Percentiles rank a stretch among this genome's conserved stretches.
Conservation (phyloP, 1,140 invertebrate species). For the Tetraneura akinire region DNA sequence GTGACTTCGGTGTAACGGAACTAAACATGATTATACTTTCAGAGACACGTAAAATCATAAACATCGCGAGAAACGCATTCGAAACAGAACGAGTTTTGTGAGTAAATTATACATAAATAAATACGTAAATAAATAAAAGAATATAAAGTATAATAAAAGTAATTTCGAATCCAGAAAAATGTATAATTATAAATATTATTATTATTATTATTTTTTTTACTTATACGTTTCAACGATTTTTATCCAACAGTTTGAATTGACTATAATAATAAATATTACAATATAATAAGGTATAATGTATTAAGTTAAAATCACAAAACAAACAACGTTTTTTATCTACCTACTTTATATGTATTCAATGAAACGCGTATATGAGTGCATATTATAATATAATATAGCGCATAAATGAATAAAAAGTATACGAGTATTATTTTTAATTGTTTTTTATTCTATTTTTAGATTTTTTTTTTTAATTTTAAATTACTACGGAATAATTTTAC, state of each 20-base stretch:
- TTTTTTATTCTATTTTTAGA: background rate
- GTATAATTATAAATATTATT: no score
- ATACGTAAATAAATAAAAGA: background rate
- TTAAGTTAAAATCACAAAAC: no score
- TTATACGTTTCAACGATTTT: no score
- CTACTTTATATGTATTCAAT: no score
- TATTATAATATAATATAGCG: no score
- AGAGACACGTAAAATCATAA: background rate
- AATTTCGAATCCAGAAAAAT: background rate
- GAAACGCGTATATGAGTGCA: no score
- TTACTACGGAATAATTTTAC: background rate
- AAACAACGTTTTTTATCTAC: no score
- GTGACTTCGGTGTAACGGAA: constrained; percentile 4
- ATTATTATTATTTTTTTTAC: background rate
- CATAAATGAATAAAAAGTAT: no score
- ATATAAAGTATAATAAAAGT: no score
- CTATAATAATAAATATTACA: no score
- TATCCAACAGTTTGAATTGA: background rate
- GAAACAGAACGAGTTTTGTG: background rate
- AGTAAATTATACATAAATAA: background rate
- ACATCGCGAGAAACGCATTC: background rate
- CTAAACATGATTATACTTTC: background rate
- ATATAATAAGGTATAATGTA: no score
- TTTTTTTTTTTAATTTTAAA: background rate
- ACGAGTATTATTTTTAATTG: no score